These are phyloP conservation scores for Drosophila neonasuta DNA, from an alignment of 2,888 invertebrate genomes.

Conservation along the genomic window DNA sequence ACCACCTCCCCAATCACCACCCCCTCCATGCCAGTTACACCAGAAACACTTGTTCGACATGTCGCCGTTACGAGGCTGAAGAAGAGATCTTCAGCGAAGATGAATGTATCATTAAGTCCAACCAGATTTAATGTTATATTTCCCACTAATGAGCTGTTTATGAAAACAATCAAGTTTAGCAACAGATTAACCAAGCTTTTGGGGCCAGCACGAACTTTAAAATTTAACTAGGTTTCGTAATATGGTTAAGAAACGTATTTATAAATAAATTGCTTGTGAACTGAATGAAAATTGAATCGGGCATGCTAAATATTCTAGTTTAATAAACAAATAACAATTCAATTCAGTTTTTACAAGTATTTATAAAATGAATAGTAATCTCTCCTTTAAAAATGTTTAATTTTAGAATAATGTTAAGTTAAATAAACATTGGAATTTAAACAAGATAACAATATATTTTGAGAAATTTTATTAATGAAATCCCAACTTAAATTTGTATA, in stretches of 20 bases:
- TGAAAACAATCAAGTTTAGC: constrained; percentile 25
- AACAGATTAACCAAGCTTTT: constrained; percentile 7
- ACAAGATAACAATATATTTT: too few species aligned
- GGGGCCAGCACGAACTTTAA: constrained; percentile 4
- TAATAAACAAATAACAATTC: too few species aligned
- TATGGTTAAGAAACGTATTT: not conserved
- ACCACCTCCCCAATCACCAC: constrained; percentile 19
- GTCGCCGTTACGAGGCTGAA: constrained; percentile 9
- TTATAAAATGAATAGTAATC: too few species aligned
- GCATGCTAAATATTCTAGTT: too few species aligned
- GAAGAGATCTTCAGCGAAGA: constrained; percentile 19
- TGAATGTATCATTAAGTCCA: constrained; percentile 39
- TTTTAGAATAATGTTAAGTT: too few species aligned
- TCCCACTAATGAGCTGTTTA: constrained; percentile 36
- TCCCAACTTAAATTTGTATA: too few species aligned
- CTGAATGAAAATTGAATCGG: too few species aligned
- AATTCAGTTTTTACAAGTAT: too few species aligned
- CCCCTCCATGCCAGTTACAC: constrained; percentile 30
- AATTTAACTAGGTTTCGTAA: not conserved
- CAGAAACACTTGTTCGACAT: constrained; percentile 46
- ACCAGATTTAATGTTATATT: constrained; percentile 37
- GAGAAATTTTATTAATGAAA: too few species aligned
- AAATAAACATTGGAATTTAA: too few species aligned
- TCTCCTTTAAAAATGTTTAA: too few species aligned
- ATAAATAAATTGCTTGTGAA: not conserved